These are phyloP conservation scores for Acheta domesticus DNA, from an alignment of 2,888 invertebrate species.

Conservation along the genomic window DNA sequence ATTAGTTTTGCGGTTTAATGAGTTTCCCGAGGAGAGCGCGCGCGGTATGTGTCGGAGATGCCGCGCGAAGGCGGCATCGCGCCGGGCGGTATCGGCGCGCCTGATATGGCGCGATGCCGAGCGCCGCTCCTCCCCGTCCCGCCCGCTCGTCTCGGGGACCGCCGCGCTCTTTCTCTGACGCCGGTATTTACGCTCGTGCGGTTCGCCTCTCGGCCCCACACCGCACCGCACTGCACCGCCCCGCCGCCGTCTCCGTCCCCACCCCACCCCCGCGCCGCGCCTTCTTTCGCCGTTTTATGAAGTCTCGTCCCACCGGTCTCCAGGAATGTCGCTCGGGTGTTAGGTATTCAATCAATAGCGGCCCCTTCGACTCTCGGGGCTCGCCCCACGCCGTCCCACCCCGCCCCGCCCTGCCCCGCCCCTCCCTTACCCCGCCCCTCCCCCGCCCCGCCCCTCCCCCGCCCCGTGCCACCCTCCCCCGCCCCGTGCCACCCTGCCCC, in stretches of 20 bases:
- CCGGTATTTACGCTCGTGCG: not conserved
- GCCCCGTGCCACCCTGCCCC: too few species aligned
- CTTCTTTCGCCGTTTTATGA: conserved; percentile 5
- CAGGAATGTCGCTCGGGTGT: conserved; percentile 8
- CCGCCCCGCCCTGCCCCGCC: not conserved
- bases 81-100: not conserved
- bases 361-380: not conserved
- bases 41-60: not conserved
- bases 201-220: not conserved
- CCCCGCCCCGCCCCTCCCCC: not conserved
- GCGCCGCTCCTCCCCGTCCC: not conserved
- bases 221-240: not conserved
- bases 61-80: too few species aligned
- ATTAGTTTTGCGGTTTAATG: conserved; percentile 4
- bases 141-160: not conserved
- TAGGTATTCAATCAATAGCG: conserved; percentile 18
- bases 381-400: not conserved
- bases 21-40: not conserved
- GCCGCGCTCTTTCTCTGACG: not conserved
- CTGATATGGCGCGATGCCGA: conserved; percentile 2
- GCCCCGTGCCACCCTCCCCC: too few species aligned
- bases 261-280: not conserved
- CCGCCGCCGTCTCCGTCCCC: not conserved
- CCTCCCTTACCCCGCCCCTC: too few species aligned
- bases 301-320: not conserved